Percentiles rank a stretch among this genome's conserved stretches.
phyloP scores from a whole-genome alignment of 2,113 vertebrate genomes.

The Suricata suricatta region DNA sequence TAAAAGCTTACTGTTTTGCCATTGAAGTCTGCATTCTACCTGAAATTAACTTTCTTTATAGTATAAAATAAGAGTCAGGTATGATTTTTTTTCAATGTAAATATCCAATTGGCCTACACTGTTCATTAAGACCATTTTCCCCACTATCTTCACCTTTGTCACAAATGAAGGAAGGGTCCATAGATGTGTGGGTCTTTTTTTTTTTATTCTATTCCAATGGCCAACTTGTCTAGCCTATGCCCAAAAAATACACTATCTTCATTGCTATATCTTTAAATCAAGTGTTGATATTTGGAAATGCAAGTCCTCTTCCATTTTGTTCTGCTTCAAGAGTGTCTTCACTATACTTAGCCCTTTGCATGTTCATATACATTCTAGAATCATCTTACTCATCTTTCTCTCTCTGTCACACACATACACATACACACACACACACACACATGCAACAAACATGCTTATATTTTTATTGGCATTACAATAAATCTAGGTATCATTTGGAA shows the following conservation, averaged over 20 bases:
- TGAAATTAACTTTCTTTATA: neutral
- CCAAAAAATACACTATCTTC: neutral
- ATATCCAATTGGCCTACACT: neutral
- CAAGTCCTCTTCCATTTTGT: neutral
- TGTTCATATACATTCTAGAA: neutral
- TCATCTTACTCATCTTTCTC: neutral
- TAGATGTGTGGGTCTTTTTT: neutral
- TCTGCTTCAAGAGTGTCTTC: neutral
- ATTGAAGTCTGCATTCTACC: neutral
- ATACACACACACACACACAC: neutral
- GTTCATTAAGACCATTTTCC: neutral
- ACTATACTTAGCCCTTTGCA: neutral
- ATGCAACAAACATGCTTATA: neutral
- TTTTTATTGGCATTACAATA: neutral
- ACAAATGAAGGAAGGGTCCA: neutral
- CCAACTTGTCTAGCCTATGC: too few species aligned
- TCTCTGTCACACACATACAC: neutral
- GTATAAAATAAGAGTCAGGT: neutral
- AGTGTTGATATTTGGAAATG: neutral
- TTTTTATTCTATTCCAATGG: neutral
- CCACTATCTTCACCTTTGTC: neutral
- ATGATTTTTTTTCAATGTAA: neutral
- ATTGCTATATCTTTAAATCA: neutral
- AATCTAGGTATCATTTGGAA: neutral
- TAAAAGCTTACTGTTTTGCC: neutral